phyloP scores from a whole-genome alignment of 2,888 invertebrate species.

The Seira musarum region DNA sequence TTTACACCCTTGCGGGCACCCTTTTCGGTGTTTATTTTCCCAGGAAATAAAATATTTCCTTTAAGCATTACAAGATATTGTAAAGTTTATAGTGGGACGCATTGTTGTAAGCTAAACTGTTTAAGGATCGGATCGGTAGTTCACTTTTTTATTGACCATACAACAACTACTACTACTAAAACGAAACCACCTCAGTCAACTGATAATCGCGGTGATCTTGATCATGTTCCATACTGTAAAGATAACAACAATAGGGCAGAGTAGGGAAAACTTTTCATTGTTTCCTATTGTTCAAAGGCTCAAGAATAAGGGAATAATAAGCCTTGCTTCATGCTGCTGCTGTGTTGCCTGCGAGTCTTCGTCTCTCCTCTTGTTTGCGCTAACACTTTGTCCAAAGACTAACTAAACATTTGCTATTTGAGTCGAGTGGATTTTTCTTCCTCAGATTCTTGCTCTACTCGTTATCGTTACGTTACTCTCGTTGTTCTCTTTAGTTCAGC shows the following conservation, averaged over 20 bases:
- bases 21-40: not conserved
- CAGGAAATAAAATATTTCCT: conserved; percentile 11
- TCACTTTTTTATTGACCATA: conserved; percentile 12
- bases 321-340: too few relatives aligned
- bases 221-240: too few relatives aligned
- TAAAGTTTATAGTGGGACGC: too few relatives aligned
- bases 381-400: conserved; percentile 59
- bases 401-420: conserved; percentile 60
- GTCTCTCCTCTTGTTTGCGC: conserved; percentile 50
- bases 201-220: too few relatives aligned
- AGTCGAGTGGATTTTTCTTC: conserved; percentile 49
- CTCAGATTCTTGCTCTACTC: too few relatives aligned
- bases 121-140: conserved; percentile 8
- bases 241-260: too few relatives aligned
- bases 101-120: not conserved
- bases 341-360: conserved; percentile 36
- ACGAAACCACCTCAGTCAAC: not conserved
- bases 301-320: too few relatives aligned
- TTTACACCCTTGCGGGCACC: too few relatives aligned
- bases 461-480: too few relatives aligned
- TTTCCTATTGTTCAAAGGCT: too few relatives aligned
- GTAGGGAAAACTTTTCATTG: too few relatives aligned
- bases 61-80: conserved; percentile 18
- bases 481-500: too few relatives aligned
- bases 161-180: conserved; percentile 16